A percentile compares a stretch with the other conserved stretches of the same genome.
phyloP scores from a whole-genome alignment of 2,888 invertebrate species.

The Tyria jacobaeae region DNA sequence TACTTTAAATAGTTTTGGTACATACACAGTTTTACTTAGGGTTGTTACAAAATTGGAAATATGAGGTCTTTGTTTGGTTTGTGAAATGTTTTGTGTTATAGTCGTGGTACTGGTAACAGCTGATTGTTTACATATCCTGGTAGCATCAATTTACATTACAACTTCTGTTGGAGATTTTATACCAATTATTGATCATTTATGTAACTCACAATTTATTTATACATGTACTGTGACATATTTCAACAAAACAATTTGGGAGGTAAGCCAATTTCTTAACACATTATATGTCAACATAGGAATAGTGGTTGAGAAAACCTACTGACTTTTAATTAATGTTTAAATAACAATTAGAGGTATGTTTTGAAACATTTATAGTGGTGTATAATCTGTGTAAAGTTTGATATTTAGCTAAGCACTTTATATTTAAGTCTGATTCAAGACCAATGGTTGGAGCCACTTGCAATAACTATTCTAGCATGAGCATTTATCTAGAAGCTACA shows the following conservation, averaged over 20 bases:
- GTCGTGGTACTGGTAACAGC: slow-evolving; percentile 46
- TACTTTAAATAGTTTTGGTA: slow-evolving; percentile 45
- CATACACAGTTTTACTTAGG: slow-evolving; percentile 21
- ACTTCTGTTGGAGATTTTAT: no score
- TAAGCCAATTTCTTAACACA: neutral
- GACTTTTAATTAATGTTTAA: no score
- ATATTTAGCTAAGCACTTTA: neutral
- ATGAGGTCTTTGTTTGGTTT: slow-evolving; percentile 43
- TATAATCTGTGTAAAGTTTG: neutral
- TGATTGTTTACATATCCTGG: slow-evolving; percentile 42
- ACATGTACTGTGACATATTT: no score
- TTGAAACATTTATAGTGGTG: neutral
- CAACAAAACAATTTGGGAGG: neutral
- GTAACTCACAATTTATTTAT: no score
- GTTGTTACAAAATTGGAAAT: slow-evolving; percentile 24
- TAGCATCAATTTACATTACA: slow-evolving; percentile 26
- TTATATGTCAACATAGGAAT: neutral
- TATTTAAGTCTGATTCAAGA: neutral
- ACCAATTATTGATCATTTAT: no score
- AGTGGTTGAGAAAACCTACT: neutral
- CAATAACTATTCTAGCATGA: neutral
- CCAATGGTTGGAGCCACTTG: neutral
- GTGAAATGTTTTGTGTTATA: slow-evolving; percentile 37
- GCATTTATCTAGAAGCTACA: neutral
- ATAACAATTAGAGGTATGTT: neutral